Evolutionary conservation across 1,140 invertebrate species (phyloP).

Genomic region (Apocrypta bakeri): DNA sequence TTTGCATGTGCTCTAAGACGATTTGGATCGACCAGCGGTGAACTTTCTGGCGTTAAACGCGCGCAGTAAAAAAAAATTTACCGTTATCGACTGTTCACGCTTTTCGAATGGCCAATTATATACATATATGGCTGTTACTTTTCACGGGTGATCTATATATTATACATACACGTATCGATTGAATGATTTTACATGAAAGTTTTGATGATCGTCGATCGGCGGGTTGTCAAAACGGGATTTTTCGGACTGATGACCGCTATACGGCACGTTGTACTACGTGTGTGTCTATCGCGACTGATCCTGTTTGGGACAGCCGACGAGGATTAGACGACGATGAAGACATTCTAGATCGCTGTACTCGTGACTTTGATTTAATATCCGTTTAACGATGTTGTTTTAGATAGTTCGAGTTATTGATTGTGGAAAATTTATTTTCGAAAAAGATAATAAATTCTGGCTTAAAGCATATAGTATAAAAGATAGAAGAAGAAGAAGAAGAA

Average conservation of each 20-base stretch:
- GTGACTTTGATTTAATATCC: too few species aligned
- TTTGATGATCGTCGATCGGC: neutral
- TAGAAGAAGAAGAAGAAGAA: too few species aligned
- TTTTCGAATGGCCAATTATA: slow-evolving; percentile 2
- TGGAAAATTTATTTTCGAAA: too few species aligned
- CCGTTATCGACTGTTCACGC: neutral
- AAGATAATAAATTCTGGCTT: too few species aligned
- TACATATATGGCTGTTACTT: neutral
- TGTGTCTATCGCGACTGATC: neutral
- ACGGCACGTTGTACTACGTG: neutral
- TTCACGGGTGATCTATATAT: neutral
- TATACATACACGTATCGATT: neutral
- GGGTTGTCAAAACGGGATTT: slow-evolving; percentile 8
- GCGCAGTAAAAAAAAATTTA: neutral
- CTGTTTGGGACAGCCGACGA: neutral
- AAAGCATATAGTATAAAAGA: too few species aligned
- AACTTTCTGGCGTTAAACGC: neutral
- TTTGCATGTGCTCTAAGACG: neutral
- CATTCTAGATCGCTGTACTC: neutral
- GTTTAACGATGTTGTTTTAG: too few species aligned
- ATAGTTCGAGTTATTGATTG: too few species aligned
- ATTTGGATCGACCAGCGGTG: neutral
- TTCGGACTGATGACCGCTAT: neutral
- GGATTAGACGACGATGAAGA: neutral
- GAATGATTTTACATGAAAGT: neutral